Base-by-base conservation (phyloP, 2,113 vertebrate species). In the Pelobates fuscus region DNA sequence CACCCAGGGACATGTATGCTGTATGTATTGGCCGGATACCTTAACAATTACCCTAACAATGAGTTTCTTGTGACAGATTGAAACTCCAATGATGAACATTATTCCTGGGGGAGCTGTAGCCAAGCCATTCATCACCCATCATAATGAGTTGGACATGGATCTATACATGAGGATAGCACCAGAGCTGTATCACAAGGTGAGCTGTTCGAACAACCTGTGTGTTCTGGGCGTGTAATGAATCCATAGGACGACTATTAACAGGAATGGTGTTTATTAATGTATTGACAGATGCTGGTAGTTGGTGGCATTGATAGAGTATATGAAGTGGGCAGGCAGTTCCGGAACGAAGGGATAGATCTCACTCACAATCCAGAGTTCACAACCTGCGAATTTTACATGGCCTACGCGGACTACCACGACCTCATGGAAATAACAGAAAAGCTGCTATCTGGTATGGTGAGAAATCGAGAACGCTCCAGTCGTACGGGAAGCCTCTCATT, bases 371-470 rank as follows among this genome's bases (percentile, higher is more conserved):
- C 97, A 10, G 97, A 99, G 83, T 99, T 99, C 84, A 99, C 97
- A 70, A 99, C 98, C 62, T 99, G 97, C 82, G 98, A 99, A 75
- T 99, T 99, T 84, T 99, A 99, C 64, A 99, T 99, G 98, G 98
- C 98, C 3, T 99, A 98, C 30, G 98, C 98, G 0, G 98, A 99
- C 84, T 99, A 99, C 84, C 62, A 93, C 0, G 97, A 99, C 81
- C 82, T 99, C 86, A 99, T 99, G 94, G 94, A 97, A 3, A 94
- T 99, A 80, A 99, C 98, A 0, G 98, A 99, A 86, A 98, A 94
- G 77, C 80, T 99, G 67, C 83, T 99, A 68, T 95, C 97, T 87
- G 97, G 97, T 98, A 59, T 24, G 65, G 24, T 29, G 25, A 21
- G 12, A 21, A 63, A 30, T n/a, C n/a, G n/a, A n/a, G n/a, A n/a